Conservation (phyloP, 2,797 vertebrate species). For the Allobates femoralis region DNA sequence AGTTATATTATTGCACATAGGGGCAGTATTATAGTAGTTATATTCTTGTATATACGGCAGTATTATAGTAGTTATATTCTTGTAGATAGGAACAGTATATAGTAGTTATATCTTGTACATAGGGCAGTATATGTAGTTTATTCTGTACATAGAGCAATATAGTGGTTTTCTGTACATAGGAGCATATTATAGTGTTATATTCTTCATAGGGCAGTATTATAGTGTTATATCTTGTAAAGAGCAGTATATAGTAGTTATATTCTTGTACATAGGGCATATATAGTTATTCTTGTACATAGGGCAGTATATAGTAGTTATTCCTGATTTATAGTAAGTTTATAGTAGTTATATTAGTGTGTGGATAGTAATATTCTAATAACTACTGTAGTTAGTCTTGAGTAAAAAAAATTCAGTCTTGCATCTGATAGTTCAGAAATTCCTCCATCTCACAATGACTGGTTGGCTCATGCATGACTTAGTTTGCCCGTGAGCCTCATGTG, state of each 20-base stretch:
- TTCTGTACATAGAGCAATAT: no score
- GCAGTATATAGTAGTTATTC: slow-evolving; percentile 1
- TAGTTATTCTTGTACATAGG: background rate
- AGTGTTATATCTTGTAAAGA: no score
- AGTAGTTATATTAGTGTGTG: background rate
- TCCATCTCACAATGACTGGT: background rate
- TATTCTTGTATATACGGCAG: no score
- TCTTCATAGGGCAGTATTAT: no score
- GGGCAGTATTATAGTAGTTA: no score
- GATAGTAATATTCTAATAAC: background rate
- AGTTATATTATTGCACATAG: no score
- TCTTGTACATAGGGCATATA: background rate
- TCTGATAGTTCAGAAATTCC: background rate
- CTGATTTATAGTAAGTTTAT: background rate
- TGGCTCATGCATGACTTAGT: background rate
- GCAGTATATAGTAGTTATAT: background rate
- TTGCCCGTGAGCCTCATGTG: background rate
- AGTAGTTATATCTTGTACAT: no score
- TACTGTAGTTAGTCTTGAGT: background rate
- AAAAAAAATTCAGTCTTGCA: background rate
- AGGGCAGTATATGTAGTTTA: no score
- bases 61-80: no score
- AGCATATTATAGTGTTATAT: no score
- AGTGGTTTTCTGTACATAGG: no score
- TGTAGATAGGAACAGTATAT: no score